Base-by-base conservation (phyloP, 2,888 invertebrate species). In the Pristionchus exspectatus region DNA sequence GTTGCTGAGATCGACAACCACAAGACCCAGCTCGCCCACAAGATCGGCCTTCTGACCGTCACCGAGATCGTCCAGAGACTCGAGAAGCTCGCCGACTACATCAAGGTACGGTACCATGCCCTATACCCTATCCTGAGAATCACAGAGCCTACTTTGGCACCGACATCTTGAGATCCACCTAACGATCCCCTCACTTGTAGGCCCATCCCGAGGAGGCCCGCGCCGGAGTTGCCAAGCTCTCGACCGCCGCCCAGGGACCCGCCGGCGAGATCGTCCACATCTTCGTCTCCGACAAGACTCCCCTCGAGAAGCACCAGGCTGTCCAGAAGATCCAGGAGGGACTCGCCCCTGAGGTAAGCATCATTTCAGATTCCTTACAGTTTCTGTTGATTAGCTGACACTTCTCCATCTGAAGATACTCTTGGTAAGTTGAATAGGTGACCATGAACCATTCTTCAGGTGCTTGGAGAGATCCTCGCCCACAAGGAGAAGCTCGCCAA, bases 401-500 rank as follows among this genome's bases (percentile, higher is more conserved):
- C 59, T 59, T 18, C 18, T 24, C 2, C 21, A 59, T 59, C 21
- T 14, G 5, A 1, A 50, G 44, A 7, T 9, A 7, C 1, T 12
- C 9, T 50, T 50, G 44, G 12, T 21, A 18, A 21, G 18, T 24
- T 59, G 59, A 59, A 24, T 24, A 21, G 14, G 5, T 59, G 18
- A 59, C 21, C 59, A 18, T 24, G 59, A 59, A 59, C 59, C 59
- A 59, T 18, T 56, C 59, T 59, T 5, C 59, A 59, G 30, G 77
- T 77, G 12, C 44, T 81, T 27, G 81, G 81, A 33, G 81, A 81
- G 81, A 81, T 81, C 81, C 21, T 44, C 50, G 81, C 81, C 81
- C 81, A 81, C 81, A 81, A 81, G 50, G 81, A 81, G 81, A n/a
- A 81, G 81, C 24, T 81, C 81, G 81, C 81, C 81, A 81, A 81